Evolutionary conservation across 2,113 vertebrate genomes (phyloP).

Genomic region (Sturnira hondurensis): DNA sequence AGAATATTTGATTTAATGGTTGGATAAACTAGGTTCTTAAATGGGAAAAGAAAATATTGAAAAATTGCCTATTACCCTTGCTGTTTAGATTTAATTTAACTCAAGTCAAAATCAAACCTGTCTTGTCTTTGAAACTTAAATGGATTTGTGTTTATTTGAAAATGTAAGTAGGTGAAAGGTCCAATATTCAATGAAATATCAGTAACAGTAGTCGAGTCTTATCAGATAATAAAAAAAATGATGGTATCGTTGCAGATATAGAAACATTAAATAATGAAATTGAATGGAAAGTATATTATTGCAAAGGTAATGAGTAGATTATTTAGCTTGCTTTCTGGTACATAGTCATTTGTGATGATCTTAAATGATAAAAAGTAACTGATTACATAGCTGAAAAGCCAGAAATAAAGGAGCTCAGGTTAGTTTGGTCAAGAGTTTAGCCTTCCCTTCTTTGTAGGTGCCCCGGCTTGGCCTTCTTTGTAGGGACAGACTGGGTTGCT

Average conservation of each 20-base stretch:
- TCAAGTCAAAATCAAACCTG: constrained; percentile 17
- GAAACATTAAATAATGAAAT: constrained; percentile 5
- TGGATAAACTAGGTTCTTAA: background rate
- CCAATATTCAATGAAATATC: constrained; percentile 13
- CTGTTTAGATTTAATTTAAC: constrained; percentile 52
- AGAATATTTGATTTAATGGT: constrained; percentile 53
- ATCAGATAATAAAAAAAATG: background rate
- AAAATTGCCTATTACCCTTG: constrained; percentile 51
- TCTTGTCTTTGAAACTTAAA: constrained; percentile 48
- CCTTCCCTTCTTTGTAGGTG: background rate
- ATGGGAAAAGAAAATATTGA: background rate
- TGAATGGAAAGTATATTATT: background rate
- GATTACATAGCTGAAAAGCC: background rate
- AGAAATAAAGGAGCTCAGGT: background rate
- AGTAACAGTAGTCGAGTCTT: background rate
- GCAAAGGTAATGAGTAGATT: background rate
- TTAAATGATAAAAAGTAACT: background rate
- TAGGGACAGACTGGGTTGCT: background rate
- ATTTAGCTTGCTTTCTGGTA: background rate
- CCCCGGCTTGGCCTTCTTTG: background rate
- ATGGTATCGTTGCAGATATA: background rate
- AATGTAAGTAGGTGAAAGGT: constrained; percentile 30
- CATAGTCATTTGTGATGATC: background rate
- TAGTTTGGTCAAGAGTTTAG: background rate
- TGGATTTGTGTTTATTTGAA: constrained; percentile 38